phyloP scores from a whole-genome alignment of 2,888 invertebrate genomes.

The Drosophila macrospina region DNA sequence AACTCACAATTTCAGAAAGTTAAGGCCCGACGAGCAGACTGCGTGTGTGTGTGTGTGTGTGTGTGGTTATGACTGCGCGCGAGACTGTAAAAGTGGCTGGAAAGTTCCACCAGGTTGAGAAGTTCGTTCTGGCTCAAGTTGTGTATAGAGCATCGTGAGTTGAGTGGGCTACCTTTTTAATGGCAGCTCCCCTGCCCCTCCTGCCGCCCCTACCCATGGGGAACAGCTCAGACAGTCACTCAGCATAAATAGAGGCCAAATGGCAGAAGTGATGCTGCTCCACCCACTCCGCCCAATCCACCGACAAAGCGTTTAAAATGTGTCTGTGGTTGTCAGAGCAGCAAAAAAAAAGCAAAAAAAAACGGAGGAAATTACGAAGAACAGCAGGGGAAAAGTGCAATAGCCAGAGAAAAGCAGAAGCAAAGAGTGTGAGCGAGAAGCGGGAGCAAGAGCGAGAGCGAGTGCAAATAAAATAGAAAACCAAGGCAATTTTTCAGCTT shows the following conservation, averaged over 20 bases:
- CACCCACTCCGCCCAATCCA: constrained; percentile 1
- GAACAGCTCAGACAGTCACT: constrained; percentile 63
- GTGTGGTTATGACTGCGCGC: constrained; percentile 52
- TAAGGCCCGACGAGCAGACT: constrained; percentile 19
- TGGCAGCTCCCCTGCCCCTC: constrained; percentile 29
- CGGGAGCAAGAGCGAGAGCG: constrained; percentile 15
- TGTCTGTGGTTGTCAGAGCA: constrained; percentile 48
- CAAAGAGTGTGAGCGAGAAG: constrained; percentile 20
- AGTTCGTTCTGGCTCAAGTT: constrained; percentile 40
- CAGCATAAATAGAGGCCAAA: constrained; percentile 62
- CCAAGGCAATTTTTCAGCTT: constrained; percentile 77
- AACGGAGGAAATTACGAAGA: constrained; percentile 28
- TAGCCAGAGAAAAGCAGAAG: constrained; percentile 39
- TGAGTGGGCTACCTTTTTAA: constrained; percentile 42
- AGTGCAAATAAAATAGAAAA: constrained; percentile 71
- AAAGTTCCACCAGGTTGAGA: constrained; percentile 40
- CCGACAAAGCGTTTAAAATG: constrained; percentile 57
- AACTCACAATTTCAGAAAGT: constrained; percentile 39
- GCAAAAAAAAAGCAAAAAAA: neutral
- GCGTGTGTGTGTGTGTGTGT: neutral
- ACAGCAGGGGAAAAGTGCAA: constrained; percentile 45
- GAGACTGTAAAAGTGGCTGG: constrained; percentile 57
- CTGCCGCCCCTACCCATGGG: too few relatives aligned
- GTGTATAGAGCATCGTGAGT: constrained; percentile 29
- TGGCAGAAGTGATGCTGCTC: constrained; percentile 32